Evolutionary conservation across 2,113 vertebrate genomes (phyloP).

Genomic region (Columba janthina): DNA sequence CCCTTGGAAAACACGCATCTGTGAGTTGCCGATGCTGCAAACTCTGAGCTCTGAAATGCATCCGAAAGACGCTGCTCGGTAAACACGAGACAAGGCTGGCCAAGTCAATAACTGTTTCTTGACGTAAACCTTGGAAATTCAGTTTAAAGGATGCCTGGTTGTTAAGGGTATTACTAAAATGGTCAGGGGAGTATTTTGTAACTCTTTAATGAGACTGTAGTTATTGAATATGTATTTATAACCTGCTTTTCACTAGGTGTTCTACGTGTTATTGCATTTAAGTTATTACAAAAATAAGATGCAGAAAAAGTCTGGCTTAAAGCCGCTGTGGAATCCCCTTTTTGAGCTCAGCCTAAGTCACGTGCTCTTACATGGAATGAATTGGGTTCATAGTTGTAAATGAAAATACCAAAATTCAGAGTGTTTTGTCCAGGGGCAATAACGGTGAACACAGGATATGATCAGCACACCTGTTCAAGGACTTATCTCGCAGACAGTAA

Average conservation of each 20-base stretch:
- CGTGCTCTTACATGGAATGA: neutral
- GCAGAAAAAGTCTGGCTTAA: neutral
- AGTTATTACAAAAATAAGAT: neutral
- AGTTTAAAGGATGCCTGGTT: neutral
- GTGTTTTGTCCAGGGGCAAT: neutral
- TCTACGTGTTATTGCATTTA: neutral
- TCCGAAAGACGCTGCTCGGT: neutral
- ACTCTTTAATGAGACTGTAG: neutral
- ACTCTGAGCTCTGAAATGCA: neutral
- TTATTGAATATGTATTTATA: neutral
- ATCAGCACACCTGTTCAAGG: neutral
- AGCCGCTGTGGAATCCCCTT: neutral
- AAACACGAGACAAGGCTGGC: neutral
- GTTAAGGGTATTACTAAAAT: neutral
- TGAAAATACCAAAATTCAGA: neutral
- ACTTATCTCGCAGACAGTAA: neutral
- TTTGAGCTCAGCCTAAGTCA: neutral
- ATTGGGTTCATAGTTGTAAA: neutral
- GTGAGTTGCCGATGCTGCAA: neutral
- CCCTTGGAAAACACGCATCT: too few relatives aligned
- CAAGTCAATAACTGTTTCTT: neutral
- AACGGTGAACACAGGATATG: neutral
- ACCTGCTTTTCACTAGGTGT: neutral
- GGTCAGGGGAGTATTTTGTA: neutral
- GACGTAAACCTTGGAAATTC: neutral